These are phyloP conservation scores for Dyspetes luteomarginatus DNA, from an alignment of 2,888 invertebrate genomes.

Conservation along the genomic window DNA sequence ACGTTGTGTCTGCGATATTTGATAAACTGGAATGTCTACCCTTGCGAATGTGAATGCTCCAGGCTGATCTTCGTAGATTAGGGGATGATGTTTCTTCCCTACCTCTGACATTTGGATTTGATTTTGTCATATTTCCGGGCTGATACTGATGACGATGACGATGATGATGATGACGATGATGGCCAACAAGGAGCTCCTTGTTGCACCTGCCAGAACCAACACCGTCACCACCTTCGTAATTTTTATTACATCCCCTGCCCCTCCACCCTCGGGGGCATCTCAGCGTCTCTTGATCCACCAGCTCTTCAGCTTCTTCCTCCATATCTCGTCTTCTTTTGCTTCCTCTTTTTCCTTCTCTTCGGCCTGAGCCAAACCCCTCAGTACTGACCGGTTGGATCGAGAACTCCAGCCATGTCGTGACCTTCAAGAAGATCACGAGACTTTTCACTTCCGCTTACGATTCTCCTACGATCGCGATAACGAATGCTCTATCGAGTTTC, in stretches of 20 bases:
- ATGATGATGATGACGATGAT: constrained; percentile 27
- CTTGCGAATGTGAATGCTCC: constrained; percentile 82
- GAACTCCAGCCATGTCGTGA: constrained; percentile 77
- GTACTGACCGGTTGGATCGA: constrained; percentile 80
- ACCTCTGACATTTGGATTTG: constrained; percentile 75
- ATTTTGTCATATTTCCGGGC: constrained; percentile 71
- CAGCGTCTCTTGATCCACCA: constrained; percentile 43
- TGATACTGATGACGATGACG: constrained; percentile 25
- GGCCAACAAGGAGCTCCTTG: constrained; percentile 50
- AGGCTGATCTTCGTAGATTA: constrained; percentile 80
- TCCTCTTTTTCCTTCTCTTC: constrained; percentile 35
- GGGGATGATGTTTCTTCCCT: constrained; percentile 80
- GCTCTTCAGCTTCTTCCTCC: constrained; percentile 37
- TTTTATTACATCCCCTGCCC: constrained; percentile 23
- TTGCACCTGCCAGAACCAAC: constrained; percentile 65
- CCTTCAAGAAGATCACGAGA: constrained; percentile 69
- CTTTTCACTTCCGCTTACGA: constrained; percentile 49
- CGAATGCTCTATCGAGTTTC: constrained; percentile 18
- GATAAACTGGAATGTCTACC: constrained; percentile 76
- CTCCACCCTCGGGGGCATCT: constrained; percentile 53
- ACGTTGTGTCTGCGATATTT: constrained; percentile 2
- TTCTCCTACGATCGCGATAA: constrained; percentile 26
- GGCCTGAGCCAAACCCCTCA: constrained; percentile 66
- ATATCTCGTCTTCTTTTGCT: neutral
- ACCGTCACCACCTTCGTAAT: constrained; percentile 33